Conservation (phyloP, 2,888 invertebrate genomes). For the Proisotoma minuta region DNA sequence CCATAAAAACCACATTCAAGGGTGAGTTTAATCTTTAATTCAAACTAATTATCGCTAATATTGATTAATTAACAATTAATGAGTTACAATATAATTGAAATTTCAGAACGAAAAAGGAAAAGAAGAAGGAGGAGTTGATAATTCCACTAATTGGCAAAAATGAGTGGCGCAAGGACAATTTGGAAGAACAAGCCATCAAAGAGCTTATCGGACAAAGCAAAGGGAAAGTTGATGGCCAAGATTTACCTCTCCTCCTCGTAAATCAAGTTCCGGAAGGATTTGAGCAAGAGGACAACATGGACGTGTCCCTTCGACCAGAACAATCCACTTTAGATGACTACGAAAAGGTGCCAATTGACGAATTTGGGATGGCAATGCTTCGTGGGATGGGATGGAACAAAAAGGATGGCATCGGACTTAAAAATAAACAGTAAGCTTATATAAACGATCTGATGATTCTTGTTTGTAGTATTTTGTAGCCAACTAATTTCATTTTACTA, state of each 20-base stretch:
- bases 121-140: conserved; percentile 48
- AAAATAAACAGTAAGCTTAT: conserved; percentile 54
- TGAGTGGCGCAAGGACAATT: conserved; percentile 50
- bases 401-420: conserved; percentile 58
- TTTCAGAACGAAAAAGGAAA: conserved; percentile 28
- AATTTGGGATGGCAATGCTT: conserved; percentile 88
- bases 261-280: conserved; percentile 54
- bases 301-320: conserved; percentile 53
- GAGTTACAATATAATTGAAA: conserved; percentile 16
- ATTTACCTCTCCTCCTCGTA: conserved; percentile 52
- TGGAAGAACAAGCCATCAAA: conserved; percentile 69
- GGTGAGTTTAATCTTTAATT: conserved; percentile 32
- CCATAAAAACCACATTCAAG: conserved; percentile 40
- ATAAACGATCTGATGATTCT: neutral
- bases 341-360: conserved; percentile 64
- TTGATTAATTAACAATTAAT: neutral
- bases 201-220: conserved; percentile 62
- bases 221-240: conserved; percentile 31
- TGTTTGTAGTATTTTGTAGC: neutral
- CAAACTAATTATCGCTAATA: neutral
- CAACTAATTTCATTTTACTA: conserved; percentile 4
- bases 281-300: conserved; percentile 53
- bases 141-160: conserved; percentile 52
- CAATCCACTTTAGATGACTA: conserved; percentile 60
- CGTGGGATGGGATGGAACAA: conserved; percentile 92